A percentile compares a stretch with the other conserved stretches of the same genome.
Conservation (phyloP, 2,888 invertebrate genomes). For the Erpobdella octoculata region DNA sequence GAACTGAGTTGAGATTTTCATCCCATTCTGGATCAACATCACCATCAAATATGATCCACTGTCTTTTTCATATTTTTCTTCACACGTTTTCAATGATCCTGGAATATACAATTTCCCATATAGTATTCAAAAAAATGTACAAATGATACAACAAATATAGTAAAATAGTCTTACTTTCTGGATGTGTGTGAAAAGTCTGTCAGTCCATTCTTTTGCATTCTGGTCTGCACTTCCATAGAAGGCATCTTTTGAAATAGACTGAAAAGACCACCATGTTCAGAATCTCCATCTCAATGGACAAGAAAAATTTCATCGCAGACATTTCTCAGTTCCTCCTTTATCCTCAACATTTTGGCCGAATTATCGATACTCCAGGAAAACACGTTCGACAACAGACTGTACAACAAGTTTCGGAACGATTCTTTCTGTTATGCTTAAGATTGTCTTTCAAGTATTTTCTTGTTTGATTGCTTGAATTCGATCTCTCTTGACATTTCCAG, state of each 20-base stretch:
- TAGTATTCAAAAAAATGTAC: too few relatives aligned
- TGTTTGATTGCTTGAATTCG: too few relatives aligned
- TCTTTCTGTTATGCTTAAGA: constrained; percentile 98
- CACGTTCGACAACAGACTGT: constrained; percentile 90
- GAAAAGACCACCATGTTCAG: constrained; percentile 53
- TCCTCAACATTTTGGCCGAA: constrained; percentile 83
- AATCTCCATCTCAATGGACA: too few relatives aligned
- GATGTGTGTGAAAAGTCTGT: constrained; percentile 95
- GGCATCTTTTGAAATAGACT: constrained; percentile 96
- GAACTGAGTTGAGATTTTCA: constrained; percentile 95
- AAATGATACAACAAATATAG: not conserved
- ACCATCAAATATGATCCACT: constrained; percentile 99
- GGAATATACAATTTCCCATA: not conserved
- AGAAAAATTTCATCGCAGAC: constrained; percentile 4
- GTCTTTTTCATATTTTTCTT: constrained; percentile 94
- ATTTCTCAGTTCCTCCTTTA: constrained; percentile 59
- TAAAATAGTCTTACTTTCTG: constrained; percentile 58
- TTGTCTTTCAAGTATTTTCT: too few relatives aligned
- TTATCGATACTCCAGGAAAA: constrained; percentile 96
- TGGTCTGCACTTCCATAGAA: constrained; percentile 95
- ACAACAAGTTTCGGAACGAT: constrained; percentile 97
- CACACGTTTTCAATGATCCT: constrained; percentile 95
- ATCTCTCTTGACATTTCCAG: too few relatives aligned
- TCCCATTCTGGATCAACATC: constrained; percentile 99
- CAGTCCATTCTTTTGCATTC: constrained; percentile 98